These are phyloP conservation scores for Pterostichus madidus DNA, from an alignment of 2,888 invertebrate species.

Conservation along the genomic window DNA sequence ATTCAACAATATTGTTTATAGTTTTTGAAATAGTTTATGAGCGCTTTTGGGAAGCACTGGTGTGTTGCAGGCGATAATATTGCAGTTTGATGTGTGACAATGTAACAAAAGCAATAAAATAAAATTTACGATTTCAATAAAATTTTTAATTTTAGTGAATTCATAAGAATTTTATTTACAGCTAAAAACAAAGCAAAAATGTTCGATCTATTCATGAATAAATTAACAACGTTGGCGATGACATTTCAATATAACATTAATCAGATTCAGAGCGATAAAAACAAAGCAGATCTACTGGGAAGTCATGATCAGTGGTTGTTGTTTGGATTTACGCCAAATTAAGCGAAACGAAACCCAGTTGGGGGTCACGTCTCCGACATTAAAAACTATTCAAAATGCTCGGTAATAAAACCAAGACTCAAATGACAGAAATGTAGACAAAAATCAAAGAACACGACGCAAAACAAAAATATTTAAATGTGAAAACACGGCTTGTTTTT, in stretches of 20 bases:
- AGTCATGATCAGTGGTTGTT: slow-evolving; percentile 51
- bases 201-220: slow-evolving; percentile 35
- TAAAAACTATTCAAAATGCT: slow-evolving; percentile 53
- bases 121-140: slow-evolving; percentile 44
- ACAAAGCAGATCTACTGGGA: slow-evolving; percentile 38
- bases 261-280: slow-evolving; percentile 43
- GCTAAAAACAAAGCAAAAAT: slow-evolving; percentile 32
- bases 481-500: not conserved
- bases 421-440: slow-evolving; percentile 40
- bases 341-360: slow-evolving; percentile 21
- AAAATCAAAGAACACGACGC: slow-evolving; percentile 57
- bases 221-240: slow-evolving; percentile 54
- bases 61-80: not conserved
- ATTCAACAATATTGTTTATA: too few species aligned
- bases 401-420: slow-evolving; percentile 17
- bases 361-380: slow-evolving; percentile 49
- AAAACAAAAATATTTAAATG: not conserved
- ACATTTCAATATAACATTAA: slow-evolving; percentile 57
- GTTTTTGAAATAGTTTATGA: too few species aligned
- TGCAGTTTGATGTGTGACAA: slow-evolving; percentile 10
- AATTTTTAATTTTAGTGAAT: slow-evolving; percentile 47
- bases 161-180: slow-evolving; percentile 54
- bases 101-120: slow-evolving; percentile 16
- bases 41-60: too few species aligned
- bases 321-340: slow-evolving; percentile 60